Evolutionary conservation across 2,888 invertebrate genomes (phyloP), one percentile per base, ranked within the genome.

Genomic region (Alloplasta piceator): DNA sequence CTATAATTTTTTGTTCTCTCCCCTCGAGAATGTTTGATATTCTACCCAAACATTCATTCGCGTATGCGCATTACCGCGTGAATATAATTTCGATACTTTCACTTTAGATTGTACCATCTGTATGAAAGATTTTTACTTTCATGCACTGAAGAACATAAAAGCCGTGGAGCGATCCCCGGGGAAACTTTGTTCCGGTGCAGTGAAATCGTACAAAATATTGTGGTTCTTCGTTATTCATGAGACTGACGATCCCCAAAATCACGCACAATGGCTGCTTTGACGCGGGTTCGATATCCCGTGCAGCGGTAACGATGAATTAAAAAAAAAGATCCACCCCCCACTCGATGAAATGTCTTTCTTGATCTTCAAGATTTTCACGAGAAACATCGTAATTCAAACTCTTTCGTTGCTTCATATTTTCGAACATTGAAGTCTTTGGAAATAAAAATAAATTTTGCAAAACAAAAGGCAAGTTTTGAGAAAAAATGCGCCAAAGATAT

Each of bases 131-230:
- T 26, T 26, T 26, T 26, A 79, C 50, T 26, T 74, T 79, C 52
- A 41, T 56, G 64, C 64, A 6, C 36, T 14, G 64, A 39, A 50
- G 70, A 64, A 6, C 63, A 7, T 50, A 50, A 74, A 74, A 26
- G 26, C 26, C 26, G 26, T 52, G 26, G 64, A 39, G 12, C 26
- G 43, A 14, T 52, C 55, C 43, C 46, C 39, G 38, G 56, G 14
- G 38, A 41, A 9, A 50, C 56, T 64, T 73, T 60, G 56, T 79
- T 58, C 39, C 9, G 58, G 64, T 58, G 63, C 43, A 26, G 64
- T 43, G 38, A 58, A 14, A 12, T 61, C n/a, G 52, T 39, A 48
- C 43, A 64, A 74, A 74, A 79, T 79, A 74, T 74, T 79, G 79
- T 74, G 74, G 68, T 73, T 58, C 39, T 52, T 79, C 14, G 48